Conservation (phyloP, 2,113 vertebrate species). For the Gadus chalcogrammus region DNA sequence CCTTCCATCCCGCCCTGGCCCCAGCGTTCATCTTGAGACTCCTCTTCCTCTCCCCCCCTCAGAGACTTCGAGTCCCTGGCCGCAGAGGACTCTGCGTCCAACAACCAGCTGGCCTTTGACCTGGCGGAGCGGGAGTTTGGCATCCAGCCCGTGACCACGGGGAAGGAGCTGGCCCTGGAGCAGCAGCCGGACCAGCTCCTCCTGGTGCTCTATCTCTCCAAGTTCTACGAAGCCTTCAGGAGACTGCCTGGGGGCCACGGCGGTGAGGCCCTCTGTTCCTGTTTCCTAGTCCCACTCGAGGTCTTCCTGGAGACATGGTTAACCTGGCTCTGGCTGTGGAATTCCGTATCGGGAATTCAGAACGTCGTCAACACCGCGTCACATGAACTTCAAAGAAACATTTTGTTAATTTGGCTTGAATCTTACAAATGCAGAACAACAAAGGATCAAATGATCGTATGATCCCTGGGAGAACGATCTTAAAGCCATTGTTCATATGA, state of each 20-base stretch:
- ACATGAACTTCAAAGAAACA: too few species aligned
- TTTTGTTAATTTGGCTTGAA: too few species aligned
- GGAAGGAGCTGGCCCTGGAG: constrained; percentile 79
- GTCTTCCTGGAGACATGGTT: too few species aligned
- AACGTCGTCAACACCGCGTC: too few species aligned
- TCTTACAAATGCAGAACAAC: too few species aligned
- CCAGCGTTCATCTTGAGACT: background rate
- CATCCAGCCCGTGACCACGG: constrained; percentile 87
- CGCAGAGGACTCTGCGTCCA: constrained; percentile 77
- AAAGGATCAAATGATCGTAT: too few species aligned
- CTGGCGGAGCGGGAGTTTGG: constrained; percentile 86
- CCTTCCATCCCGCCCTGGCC: too few species aligned
- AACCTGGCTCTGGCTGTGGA: too few species aligned
- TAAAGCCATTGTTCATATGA: too few species aligned
- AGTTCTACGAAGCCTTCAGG: constrained; percentile 89
- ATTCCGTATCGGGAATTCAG: too few species aligned
- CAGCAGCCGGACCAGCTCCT: constrained; percentile 87
- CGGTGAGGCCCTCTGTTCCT: constrained; percentile 65
- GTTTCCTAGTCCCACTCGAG: too few species aligned
- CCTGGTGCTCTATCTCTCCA: constrained; percentile 96
- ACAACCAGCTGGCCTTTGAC: constrained; percentile 92
- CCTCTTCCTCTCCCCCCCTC: background rate
- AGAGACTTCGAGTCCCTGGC: constrained; percentile 87
- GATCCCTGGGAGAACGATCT: too few species aligned
- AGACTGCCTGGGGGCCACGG: constrained; percentile 67